Evolutionary conservation across 2,888 invertebrate genomes (phyloP), one percentile per base, ranked within the genome.

Genomic region (Dicyrtoma fusca): DNA sequence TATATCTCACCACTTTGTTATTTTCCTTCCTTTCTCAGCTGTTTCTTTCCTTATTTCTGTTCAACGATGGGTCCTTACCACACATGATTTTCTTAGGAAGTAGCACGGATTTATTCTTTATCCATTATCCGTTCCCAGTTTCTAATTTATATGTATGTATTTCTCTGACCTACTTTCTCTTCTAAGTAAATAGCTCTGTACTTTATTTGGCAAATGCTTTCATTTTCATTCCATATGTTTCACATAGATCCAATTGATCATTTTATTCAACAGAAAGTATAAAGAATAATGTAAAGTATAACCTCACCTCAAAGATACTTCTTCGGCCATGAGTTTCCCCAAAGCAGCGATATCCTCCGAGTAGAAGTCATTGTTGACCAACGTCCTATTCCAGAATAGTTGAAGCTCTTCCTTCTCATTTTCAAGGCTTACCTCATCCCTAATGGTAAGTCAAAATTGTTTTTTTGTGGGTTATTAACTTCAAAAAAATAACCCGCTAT

Each of bases 291-390:
- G n/a, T n/a, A n/a, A n/a, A n/a, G n/a, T n/a, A n/a, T n/a, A 34
- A 34, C 53, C 62, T 72, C 75, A 80, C 81, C 80, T 76, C 25
- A 81, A 74, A 0, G 92, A 90, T 82, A 93, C 86, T 82, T 94
- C 92, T 79, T 94, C 92, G 55, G 92, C 84, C 1, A 92, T 86
- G 65, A 89, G 88, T 49, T 89, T 85, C 0, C 89, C 88, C 72
- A 91, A 88, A 72, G 88, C 88, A 0, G 91, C 88, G 0, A 92
- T 87, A 81, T 93, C 90, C 82, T 90, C 90, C 2, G 93, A 88
- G 81, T 93, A 93, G 82, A 94, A 94, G 76, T 93, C 93, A 81
- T 94, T 93, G 0, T 88, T 88, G 66, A 90, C 86, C 80, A 92
- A 93, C 0, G 93, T 92, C 62, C 89, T 86, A 82, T 92, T 92